A percentile compares a stretch with the other conserved stretches of the same genome.
Conservation (phyloP, 2,888 invertebrate genomes). For the Apodemia duryi region DNA sequence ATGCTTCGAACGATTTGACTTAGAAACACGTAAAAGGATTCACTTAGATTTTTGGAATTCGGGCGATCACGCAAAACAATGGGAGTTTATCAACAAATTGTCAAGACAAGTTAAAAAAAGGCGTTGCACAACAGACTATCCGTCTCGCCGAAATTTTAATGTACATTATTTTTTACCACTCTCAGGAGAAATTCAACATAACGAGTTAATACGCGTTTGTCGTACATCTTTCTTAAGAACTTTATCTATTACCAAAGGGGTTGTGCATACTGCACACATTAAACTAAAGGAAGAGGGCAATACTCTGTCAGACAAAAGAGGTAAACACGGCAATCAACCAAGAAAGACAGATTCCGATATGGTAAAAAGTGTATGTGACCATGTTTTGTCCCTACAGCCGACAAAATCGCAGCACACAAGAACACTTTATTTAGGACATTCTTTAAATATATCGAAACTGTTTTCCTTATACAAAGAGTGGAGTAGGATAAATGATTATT, state of each 20-base stretch:
- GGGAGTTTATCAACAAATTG: neutral
- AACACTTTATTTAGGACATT: neutral
- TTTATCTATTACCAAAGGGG: neutral
- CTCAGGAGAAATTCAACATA: neutral
- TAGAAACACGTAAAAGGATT: too few species aligned
- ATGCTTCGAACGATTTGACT: too few species aligned
- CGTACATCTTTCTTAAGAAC: neutral
- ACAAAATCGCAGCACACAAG: neutral
- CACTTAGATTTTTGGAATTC: neutral
- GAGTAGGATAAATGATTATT: neutral
- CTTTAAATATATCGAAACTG: neutral
- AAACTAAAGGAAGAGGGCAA: neutral
- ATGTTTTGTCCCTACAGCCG: neutral
- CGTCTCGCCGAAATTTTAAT: neutral
- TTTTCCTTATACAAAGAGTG: constrained; percentile 1
- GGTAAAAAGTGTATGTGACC: neutral
- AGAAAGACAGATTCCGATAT: neutral
- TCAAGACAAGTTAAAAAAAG: neutral
- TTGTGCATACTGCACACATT: neutral
- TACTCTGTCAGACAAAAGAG: neutral
- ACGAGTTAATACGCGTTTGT: neutral
- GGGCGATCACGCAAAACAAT: neutral
- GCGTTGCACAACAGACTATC: neutral
- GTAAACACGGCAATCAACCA: neutral
- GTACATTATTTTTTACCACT: neutral